Evolutionary conservation across 2,113 vertebrate genomes (phyloP).

Genomic region (Chaetorhynchus papuensis): DNA sequence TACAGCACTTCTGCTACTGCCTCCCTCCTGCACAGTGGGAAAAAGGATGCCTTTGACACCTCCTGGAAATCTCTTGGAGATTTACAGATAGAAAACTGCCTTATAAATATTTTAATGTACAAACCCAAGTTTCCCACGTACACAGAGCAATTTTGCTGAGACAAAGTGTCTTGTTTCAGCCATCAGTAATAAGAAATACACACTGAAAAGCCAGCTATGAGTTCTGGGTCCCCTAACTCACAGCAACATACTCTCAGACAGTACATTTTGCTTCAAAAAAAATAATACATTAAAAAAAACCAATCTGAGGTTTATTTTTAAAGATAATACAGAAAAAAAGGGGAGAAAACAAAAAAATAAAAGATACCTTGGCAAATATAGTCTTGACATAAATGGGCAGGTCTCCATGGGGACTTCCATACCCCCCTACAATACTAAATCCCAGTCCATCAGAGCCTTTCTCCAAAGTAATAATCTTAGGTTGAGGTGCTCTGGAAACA

Average conservation of each 20-base stretch:
- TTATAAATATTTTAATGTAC: background rate
- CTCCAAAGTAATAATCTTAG: conserved; percentile 87
- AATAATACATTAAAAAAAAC: conserved; percentile 12
- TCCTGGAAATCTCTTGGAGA: background rate
- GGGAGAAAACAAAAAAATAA: conserved; percentile 2
- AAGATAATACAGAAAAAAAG: conserved; percentile 17
- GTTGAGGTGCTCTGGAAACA: conserved; percentile 82
- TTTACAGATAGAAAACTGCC: background rate
- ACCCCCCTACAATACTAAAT: conserved; percentile 96
- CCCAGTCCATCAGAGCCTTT: conserved; percentile 94
- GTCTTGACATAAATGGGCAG: conserved; percentile 98
- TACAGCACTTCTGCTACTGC: background rate
- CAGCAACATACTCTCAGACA: background rate
- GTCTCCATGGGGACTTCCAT: conserved; percentile 93
- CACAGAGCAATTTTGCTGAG: background rate
- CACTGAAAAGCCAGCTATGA: background rate
- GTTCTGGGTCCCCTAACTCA: background rate
- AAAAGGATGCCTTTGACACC: background rate
- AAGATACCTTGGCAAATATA: conserved; percentile 91
- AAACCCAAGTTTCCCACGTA: background rate
- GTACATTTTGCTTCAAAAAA: background rate
- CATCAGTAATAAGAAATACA: background rate
- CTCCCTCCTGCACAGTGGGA: background rate
- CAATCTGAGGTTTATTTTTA: conserved; percentile 5
- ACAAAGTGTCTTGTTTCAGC: background rate